Evolutionary conservation across 2,113 vertebrate species (phyloP), one percentile per base, ranked within the genome.

Genomic region (Pogona vitticeps): DNA sequence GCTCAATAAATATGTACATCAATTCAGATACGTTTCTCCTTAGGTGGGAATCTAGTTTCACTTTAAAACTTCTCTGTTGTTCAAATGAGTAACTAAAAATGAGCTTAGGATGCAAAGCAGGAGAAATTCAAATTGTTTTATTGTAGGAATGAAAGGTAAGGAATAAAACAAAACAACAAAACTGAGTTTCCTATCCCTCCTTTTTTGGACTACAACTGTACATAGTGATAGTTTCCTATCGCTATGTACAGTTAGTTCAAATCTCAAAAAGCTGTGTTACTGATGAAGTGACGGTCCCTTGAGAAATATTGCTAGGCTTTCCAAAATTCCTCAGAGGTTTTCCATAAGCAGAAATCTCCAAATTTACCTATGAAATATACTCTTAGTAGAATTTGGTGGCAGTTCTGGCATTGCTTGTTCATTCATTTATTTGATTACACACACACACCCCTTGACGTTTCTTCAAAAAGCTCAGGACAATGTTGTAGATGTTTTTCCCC

Each of bases 1-100:
- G 91, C 89, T 89, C 92, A 93, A 94, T 91, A 93, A 92, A 92
- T 84, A 93, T 91, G 91, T 80, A 94, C 93, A 95, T 92, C 63
- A 85, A 46, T 84, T 89, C 86, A 86, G 90, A 86, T 82, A 76
- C 42, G 63, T 76, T 42, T 93, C 76, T 93, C 88, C 88, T 94
- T 83, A 90, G 87, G 89, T 92, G 88, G 81, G 85, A 92, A 77
- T 90, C 80, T 90, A 89, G 42, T 86, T 80, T 82, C 75, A 87
- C 52, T 90, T 90, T 63, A 91, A 89, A 90, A 92, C 79, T 90
- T 79, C 82, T 82, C 91, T 88, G 84, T 38, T 56, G 59, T 52
- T 36, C 76, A 94, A 91, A 90, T 92, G 56, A 92, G 18, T 59
- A 92, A 58, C 70, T 31, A 26, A 88, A 89, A 6, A 8, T 82